Evolutionary conservation across 1,140 invertebrate genomes (phyloP), one percentile per base, ranked within the genome.

Genomic region (Zaprionus taronus): DNA sequence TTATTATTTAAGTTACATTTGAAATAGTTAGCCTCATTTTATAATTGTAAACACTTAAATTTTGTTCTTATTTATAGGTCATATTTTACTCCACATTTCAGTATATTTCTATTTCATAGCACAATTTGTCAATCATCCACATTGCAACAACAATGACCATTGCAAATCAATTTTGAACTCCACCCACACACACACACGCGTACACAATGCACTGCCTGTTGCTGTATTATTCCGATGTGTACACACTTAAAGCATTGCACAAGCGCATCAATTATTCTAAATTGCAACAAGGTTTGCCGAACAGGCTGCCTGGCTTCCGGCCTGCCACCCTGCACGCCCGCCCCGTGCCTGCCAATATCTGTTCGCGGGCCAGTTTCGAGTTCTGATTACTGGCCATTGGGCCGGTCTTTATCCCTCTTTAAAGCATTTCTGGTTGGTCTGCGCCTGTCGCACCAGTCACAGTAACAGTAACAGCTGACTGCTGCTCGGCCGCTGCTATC

Each of bases 341-440:
- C 49, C 44, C 31, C 28, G 6, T 34, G 31, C 31, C 31, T 11
- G 2, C 9, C 6, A 26, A 36, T 53, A 55, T 72, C 58, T 34
- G 56, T 70, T 58, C 31, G 44, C 26, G 47, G 61, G 58, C 74
- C 74, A 77, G 73, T 77, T 77, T 76, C 49, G 56, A 14, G 36
- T 72, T 69, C 65, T 65, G 41, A 49, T 76, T 66, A 73, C 68
- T 64, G 83, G 83, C 80, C 72, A 62, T 74, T 73, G 69, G 72
- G 74, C 83, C 81, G 80, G 84, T 77, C 77, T 84, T 89, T 86
- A 79, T 87, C 78, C 70, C 80, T 83, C 79, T 89, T 89, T 89
- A 89, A 89, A 89, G 84, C 84, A 89, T 72, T 89, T 89, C 81
- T 89, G 84, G 84, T 89, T 89, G 84, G 84, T 90, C 84, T 84